Percentiles rank a stretch among this genome's conserved stretches.
phyloP scores from a whole-genome alignment of 2,888 invertebrate species.

The Spisula solida region DNA sequence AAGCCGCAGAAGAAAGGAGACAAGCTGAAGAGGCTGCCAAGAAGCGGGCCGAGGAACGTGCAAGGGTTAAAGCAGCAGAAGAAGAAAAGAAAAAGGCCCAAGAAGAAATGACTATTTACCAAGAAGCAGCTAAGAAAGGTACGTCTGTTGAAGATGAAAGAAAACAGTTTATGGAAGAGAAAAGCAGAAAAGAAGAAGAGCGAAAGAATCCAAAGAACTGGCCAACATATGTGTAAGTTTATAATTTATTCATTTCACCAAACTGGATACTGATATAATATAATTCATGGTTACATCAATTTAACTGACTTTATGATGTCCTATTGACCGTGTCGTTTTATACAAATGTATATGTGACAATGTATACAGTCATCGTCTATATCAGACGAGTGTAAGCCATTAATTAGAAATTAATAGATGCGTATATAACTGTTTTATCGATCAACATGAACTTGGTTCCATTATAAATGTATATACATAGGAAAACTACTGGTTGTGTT shows the following conservation, averaged over 20 bases:
- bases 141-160: conserved; percentile 80
- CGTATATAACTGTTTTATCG: too few relatives aligned
- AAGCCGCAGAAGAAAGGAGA: conserved; percentile 75
- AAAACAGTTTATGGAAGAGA: conserved; percentile 68
- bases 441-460: too few relatives aligned
- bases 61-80: conserved; percentile 75
- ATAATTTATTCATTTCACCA: neutral
- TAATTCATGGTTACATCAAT: too few relatives aligned
- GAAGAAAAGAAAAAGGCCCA: conserved; percentile 75
- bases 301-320: too few relatives aligned
- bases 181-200: conserved; percentile 74
- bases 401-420: too few relatives aligned
- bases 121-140: conserved; percentile 77
- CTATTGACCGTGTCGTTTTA: too few relatives aligned
- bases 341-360: too few relatives aligned
- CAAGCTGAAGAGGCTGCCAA: conserved; percentile 76
- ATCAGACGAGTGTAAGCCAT: too few relatives aligned
- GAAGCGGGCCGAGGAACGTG: conserved; percentile 74
- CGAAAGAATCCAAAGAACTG: conserved; percentile 83
- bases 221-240: conserved; percentile 81
- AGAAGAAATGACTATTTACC: conserved; percentile 73
- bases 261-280: too few relatives aligned
- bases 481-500: too few relatives aligned
- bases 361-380: too few relatives aligned
- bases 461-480: too few relatives aligned